These are phyloP conservation scores for Rhyacophila brunnea DNA, from an alignment of 1,140 invertebrate species.

Conservation along the genomic window DNA sequence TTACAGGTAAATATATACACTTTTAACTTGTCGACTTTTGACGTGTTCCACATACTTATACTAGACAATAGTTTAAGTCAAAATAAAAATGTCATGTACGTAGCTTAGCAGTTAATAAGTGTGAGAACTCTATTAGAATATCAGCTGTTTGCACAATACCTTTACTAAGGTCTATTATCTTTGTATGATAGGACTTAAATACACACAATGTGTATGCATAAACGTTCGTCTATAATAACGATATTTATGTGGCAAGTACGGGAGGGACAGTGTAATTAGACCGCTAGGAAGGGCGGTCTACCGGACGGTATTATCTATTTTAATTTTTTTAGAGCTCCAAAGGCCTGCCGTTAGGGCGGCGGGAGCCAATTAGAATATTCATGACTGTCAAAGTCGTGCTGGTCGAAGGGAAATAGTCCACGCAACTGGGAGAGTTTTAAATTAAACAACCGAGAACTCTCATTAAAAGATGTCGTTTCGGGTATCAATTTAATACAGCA, in stretches of 20 bases:
- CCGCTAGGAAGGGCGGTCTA: not conserved
- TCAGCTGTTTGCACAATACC: slow-evolving; percentile 23
- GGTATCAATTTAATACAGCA: too few species aligned
- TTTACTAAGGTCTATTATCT: slow-evolving; percentile 14
- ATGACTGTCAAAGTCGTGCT: slow-evolving; percentile 19
- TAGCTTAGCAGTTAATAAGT: slow-evolving; percentile 11
- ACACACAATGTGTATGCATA: slow-evolving; percentile 26
- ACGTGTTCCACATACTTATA: too few species aligned
- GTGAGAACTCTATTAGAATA: slow-evolving; percentile 19
- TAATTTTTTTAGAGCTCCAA: slow-evolving; percentile 28
- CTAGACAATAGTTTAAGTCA: too few species aligned
- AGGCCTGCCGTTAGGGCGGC: slow-evolving; percentile 11
- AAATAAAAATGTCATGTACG: too few species aligned
- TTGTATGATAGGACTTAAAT: not conserved
- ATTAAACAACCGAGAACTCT: not conserved
- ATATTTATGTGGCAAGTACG: slow-evolving; percentile 23
- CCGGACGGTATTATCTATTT: slow-evolving; percentile 28
- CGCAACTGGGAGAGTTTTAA: too few species aligned
- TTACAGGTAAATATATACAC: too few species aligned
- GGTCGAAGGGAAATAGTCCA: too few species aligned
- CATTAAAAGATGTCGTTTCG: not conserved
- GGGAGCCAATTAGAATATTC: slow-evolving; percentile 32
- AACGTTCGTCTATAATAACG: slow-evolving; percentile 20
- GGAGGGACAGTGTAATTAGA: slow-evolving; percentile 16
- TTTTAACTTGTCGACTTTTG: too few species aligned